phyloP scores from a whole-genome alignment of 2,797 vertebrate species.

The Tapirus indicus region DNA sequence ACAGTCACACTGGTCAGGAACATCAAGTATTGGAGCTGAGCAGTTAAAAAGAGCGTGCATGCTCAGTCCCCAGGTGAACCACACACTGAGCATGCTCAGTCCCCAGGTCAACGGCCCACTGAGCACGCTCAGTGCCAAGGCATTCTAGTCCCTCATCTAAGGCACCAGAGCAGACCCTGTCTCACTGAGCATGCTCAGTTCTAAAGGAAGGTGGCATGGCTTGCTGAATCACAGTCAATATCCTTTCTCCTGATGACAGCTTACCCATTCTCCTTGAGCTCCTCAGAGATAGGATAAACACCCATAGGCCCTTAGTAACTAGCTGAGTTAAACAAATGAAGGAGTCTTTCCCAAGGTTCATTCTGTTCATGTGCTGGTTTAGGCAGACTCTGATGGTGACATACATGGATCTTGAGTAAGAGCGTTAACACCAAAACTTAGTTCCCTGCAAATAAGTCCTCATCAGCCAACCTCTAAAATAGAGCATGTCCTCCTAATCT shows the following conservation, averaged over 20 bases:
- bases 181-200: background rate
- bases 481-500: background rate
- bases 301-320: background rate
- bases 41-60: background rate
- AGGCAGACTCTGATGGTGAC: background rate
- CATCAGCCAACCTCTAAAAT: background rate
- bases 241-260: background rate
- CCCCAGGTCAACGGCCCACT: background rate
- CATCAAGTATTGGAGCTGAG: background rate
- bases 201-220: background rate
- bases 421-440: background rate
- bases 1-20: background rate
- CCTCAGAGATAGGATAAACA: background rate
- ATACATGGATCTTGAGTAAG: background rate
- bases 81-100: background rate
- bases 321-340: background rate
- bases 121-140: background rate
- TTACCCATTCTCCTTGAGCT: background rate
- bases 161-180: background rate
- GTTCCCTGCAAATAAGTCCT: background rate
- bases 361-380: background rate
- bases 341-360: background rate
- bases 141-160: background rate
- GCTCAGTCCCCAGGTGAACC: background rate
- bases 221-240: background rate